Evolutionary conservation across 2,113 vertebrate species (phyloP).

Genomic region (Crotalus viridis): DNA sequence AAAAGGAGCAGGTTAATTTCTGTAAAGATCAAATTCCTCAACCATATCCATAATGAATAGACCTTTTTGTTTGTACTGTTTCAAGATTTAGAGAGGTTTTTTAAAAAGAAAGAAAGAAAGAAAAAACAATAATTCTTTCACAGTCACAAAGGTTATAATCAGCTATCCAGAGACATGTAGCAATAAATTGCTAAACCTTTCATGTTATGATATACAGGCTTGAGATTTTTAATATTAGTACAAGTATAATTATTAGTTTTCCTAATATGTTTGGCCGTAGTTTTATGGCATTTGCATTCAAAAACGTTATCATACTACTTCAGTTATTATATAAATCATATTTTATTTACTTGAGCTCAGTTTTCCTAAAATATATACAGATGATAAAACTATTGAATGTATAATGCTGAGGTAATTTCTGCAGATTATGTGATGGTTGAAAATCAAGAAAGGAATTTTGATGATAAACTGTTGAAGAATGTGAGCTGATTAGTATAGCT

Average conservation of each 20-base stretch:
- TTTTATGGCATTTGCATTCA: background rate
- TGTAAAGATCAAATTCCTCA: background rate
- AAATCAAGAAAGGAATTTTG: background rate
- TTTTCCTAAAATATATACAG: background rate
- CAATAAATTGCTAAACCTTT: background rate
- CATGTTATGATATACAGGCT: background rate
- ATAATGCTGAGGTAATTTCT: background rate
- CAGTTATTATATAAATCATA: background rate
- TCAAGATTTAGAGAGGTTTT: background rate
- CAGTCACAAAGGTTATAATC: background rate
- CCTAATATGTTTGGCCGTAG: background rate
- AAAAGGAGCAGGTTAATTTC: background rate
- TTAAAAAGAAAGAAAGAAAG: background rate
- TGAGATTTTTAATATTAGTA: background rate
- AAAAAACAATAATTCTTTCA: background rate
- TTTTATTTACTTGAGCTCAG: background rate
- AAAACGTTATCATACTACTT: background rate
- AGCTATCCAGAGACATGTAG: background rate
- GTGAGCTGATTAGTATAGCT: background rate
- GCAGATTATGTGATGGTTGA: background rate
- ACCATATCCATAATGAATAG: background rate
- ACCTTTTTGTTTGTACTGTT: background rate
- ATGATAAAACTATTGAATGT: background rate
- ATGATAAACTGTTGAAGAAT: background rate
- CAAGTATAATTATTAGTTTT: background rate